phyloP scores from a whole-genome alignment of 2,113 vertebrate species.

The Serinus canaria region DNA sequence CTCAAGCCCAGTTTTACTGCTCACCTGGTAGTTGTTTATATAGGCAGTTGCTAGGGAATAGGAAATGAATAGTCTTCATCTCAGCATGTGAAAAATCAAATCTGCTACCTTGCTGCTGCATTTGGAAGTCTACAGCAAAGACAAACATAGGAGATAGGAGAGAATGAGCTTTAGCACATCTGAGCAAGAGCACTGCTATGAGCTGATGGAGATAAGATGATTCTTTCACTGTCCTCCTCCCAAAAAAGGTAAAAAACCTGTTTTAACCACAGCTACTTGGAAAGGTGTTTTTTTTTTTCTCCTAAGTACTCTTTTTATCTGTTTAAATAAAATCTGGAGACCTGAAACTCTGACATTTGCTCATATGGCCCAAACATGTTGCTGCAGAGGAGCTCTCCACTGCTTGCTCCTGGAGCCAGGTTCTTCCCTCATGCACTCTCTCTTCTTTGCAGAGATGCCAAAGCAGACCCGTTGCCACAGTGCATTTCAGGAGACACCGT shows the following conservation, averaged over 20 bases:
- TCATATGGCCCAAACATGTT: neutral
- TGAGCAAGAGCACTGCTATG: neutral
- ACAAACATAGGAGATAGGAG: neutral
- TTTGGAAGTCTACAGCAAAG: neutral
- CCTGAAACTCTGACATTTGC: neutral
- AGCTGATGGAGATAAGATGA: neutral
- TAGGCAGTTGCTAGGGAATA: constrained; percentile 16
- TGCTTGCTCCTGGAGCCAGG: neutral
- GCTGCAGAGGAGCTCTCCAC: neutral
- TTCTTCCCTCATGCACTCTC: neutral
- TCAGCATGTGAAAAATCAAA: neutral
- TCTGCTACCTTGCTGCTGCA: neutral
- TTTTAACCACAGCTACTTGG: neutral
- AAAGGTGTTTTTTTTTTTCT: neutral
- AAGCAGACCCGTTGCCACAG: neutral
- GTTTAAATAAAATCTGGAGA: neutral
- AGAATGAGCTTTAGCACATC: neutral
- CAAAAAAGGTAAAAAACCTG: neutral
- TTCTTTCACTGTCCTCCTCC: neutral
- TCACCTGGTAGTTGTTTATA: neutral
- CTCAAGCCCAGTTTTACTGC: neutral
- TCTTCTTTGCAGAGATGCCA: neutral
- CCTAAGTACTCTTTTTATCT: neutral
- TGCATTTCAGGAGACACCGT: neutral
- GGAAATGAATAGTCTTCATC: neutral